Base-by-base conservation (phyloP, 2,113 vertebrate genomes). In the Eudyptes chrysolophus region DNA sequence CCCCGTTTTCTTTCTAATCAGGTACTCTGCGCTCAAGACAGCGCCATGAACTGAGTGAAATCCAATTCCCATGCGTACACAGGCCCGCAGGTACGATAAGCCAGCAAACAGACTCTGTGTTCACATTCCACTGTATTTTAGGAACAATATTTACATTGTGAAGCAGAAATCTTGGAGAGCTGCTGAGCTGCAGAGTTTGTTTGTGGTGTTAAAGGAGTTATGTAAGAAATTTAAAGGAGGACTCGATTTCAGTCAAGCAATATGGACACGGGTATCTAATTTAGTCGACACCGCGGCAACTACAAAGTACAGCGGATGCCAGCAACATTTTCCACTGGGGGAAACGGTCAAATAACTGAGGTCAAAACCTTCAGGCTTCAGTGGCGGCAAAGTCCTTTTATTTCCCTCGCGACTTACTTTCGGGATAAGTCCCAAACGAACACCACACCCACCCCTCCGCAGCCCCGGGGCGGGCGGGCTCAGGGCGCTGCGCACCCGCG, bases 331-430 rank as follows among this genome's bases (percentile, higher is more conserved):
- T 84, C 82, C 42, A 51, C 11, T 2, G 68, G 65, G 64, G 51
- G 89, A 89, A 88, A 52, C 0, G 2, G 72, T 38, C 87, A 52
- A 30, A 24, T 5, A 22, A 27, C 72, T 27, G 69, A 93, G 92
- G 93, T 58, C 85, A 64, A 57, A 95, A 18, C 80, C 90, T 91
- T n/a, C 68, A 69, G 68, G n/a, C 66, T 27, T 22, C 91, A 26
- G 27, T 1, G 44, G 70, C 24, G 16, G 84, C 72, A 34, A 54
- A 85, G 38, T 13, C 34, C 30, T 86, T 94, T 85, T 8, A 40
- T 52, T 81, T 57, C 70, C 80, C 62, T 55, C 44, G 52, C 65
- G 42, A 6, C 78, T 85, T 84, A 83, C 92, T 54, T 40, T 25
- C 18, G 58, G 90, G 65, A 78, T 19, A 86, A 93, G 55, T 12